A percentile compares a stretch with the other conserved stretches of the same genome.
These are phyloP conservation scores for Gymnorhina tibicen DNA, from an alignment of 2,113 vertebrate genomes.

Conservation along the genomic window DNA sequence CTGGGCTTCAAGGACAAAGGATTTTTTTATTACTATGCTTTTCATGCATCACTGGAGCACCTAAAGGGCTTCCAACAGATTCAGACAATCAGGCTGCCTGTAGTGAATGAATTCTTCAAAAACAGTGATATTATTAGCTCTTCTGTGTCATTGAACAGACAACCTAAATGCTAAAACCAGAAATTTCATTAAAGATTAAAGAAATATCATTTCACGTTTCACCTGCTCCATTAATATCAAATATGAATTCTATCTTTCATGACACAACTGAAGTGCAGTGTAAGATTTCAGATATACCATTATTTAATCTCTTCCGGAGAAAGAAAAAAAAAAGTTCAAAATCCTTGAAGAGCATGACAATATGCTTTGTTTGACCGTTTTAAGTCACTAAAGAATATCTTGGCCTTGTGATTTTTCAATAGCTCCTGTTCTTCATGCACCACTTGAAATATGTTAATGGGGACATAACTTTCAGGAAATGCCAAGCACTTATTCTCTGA, in stretches of 20 bases:
- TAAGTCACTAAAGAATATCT: conserved; percentile 9
- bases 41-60: conserved; percentile 19
- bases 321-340: conserved; percentile 10
- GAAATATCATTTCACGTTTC: conserved; percentile 69
- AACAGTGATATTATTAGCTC: conserved; percentile 54
- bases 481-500: background rate
- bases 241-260: conserved; percentile 44
- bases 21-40: background rate
- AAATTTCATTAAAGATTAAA: conserved; percentile 71
- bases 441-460: conserved; percentile 28
- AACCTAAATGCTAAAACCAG: conserved; percentile 59
- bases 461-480: conserved; percentile 31
- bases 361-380: conserved; percentile 18
- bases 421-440: conserved; percentile 20
- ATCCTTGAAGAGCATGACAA: background rate
- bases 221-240: conserved; percentile 63
- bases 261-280: conserved; percentile 36
- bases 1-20: background rate
- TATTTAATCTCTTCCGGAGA: conserved; percentile 19
- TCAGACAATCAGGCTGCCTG: conserved; percentile 32
- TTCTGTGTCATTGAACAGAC: conserved; percentile 53
- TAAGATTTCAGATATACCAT: conserved; percentile 38
- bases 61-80: conserved; percentile 33
- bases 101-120: conserved; percentile 45
- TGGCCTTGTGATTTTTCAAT: background rate